Evolutionary conservation across 2,797 vertebrate species (phyloP).

Genomic region (Valencia hispanica): DNA sequence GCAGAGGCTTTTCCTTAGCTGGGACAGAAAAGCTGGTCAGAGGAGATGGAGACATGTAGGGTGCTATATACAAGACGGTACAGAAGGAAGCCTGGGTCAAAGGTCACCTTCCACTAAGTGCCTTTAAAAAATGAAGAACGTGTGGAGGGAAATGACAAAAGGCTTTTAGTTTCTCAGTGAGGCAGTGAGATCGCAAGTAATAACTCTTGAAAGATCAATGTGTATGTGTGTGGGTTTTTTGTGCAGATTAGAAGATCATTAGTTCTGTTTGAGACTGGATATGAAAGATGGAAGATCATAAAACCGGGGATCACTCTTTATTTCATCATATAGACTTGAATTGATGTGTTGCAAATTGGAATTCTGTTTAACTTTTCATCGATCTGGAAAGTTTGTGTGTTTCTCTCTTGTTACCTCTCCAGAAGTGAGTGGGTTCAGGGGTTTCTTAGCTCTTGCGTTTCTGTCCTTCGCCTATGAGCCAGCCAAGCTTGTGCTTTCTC

Average conservation of each 20-base stretch:
- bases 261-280: constrained; percentile 7
- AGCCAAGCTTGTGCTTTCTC: constrained; percentile 66
- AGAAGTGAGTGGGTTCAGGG: constrained; percentile 21
- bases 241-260: constrained; percentile 26
- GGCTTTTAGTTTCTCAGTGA: constrained; percentile 30
- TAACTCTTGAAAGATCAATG: constrained; percentile 41
- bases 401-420: constrained; percentile 5
- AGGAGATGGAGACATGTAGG: too few species aligned
- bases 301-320: constrained; percentile 12
- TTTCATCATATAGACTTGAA: constrained; percentile 6
- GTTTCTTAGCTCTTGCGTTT: constrained; percentile 54
- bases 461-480: constrained; percentile 58
- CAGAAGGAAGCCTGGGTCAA: too few species aligned
- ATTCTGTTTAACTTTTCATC: constrained; percentile 31
- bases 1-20: background rate
- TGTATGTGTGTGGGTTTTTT: constrained; percentile 22
- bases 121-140: constrained; percentile 52
- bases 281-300: constrained; percentile 7
- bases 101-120: too few species aligned
- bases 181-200: constrained; percentile 34
- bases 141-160: constrained; percentile 61
- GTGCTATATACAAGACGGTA: background rate
- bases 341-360: background rate
- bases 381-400: constrained; percentile 31
- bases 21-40: background rate